phyloP scores from a whole-genome alignment of 2,113 vertebrate species.

The Pseudois nayaur region DNA sequence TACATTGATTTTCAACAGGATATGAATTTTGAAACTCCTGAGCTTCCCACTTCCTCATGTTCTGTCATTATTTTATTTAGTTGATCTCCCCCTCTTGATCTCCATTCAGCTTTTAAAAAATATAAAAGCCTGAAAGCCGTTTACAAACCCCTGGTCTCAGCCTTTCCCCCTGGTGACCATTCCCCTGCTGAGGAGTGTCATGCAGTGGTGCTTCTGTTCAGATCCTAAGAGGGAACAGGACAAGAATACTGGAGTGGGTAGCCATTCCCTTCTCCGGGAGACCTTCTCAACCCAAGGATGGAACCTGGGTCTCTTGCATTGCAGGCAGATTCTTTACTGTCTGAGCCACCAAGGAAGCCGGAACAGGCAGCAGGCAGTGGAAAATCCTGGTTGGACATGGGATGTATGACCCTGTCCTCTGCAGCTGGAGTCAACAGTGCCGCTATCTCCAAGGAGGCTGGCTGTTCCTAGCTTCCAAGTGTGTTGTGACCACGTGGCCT shows the following conservation, averaged over 20 bases:
- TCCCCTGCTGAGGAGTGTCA: neutral
- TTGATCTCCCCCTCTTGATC: neutral
- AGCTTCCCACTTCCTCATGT: neutral
- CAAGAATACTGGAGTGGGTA: neutral
- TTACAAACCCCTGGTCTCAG: neutral
- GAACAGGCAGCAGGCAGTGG: neutral
- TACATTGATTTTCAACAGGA: slow-evolving; percentile 26
- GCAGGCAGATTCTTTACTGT: neutral
- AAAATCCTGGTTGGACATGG: neutral
- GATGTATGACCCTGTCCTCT: neutral
- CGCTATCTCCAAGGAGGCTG: neutral
- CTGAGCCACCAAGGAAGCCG: neutral
- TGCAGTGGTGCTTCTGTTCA: neutral
- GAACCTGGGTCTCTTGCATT: neutral
- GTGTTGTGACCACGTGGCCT: neutral
- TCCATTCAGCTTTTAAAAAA: neutral
- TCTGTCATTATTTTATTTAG: neutral
- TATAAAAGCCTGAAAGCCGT: neutral
- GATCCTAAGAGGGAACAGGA: no score
- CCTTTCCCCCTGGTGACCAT: neutral
- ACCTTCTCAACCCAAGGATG: neutral
- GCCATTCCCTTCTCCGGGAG: neutral
- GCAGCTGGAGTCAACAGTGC: neutral
- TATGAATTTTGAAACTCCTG: slow-evolving; percentile 25
- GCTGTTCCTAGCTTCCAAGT: accelerated